Conservation (phyloP, 1,140 invertebrate species). For the Parasteatoda tepidariorum region DNA sequence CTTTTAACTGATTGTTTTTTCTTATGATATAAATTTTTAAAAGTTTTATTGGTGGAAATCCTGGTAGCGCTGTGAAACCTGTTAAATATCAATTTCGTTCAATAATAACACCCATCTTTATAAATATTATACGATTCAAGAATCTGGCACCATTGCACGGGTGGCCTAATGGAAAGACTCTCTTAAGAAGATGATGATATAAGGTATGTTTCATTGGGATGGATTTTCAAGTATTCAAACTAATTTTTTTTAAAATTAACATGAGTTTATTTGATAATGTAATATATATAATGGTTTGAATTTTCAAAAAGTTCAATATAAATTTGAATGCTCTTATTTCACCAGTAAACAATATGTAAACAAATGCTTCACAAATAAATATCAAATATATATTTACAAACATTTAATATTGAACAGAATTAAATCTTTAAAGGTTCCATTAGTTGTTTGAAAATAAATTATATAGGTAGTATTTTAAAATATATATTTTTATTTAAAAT, state of each 20-base stretch:
- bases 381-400: neutral
- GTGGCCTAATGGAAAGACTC: slow-evolving; percentile 18
- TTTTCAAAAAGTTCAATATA: no score
- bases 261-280: neutral
- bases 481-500: no score
- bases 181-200: slow-evolving; percentile 30
- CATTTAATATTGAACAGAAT: neutral
- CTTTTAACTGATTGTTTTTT: neutral
- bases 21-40: neutral
- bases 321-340: neutral
- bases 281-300: no score
- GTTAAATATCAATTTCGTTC: slow-evolving; percentile 17
- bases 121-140: slow-evolving; percentile 54
- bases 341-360: neutral
- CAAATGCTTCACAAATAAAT: neutral
- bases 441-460: no score
- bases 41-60: slow-evolving; percentile 5
- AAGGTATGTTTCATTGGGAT: slow-evolving; percentile 52
- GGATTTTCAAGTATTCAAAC: slow-evolving; percentile 1
- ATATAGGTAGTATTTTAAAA: no score
- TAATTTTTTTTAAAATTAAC: neutral
- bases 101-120: slow-evolving; percentile 49
- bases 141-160: slow-evolving; percentile 55
- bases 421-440: no score
- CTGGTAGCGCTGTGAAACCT: slow-evolving; percentile 9